These are phyloP conservation scores for Coccyzus lansbergi DNA, from an alignment of 2,797 vertebrate genomes.

Conservation along the genomic window DNA sequence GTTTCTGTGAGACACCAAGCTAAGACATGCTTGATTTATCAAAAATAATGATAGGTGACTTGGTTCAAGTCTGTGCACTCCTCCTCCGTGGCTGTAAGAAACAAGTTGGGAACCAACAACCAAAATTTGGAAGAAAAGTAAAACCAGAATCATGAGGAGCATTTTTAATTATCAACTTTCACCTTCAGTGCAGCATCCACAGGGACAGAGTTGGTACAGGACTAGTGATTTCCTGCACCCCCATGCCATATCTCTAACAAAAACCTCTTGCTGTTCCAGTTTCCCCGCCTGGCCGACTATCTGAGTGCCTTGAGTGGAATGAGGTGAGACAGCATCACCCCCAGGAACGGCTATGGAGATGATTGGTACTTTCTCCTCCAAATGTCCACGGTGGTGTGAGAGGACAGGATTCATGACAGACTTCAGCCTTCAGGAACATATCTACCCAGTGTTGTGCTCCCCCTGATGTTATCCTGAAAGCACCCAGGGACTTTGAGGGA, in stretches of 20 bases:
- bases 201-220: neutral
- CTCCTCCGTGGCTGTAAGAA: neutral
- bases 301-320: neutral
- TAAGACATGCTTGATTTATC: neutral
- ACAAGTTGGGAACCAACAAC: neutral
- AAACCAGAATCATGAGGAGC: neutral
- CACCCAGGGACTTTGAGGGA: neutral
- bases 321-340: neutral
- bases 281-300: constrained; percentile 52
- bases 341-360: neutral
- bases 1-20: neutral
- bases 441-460: neutral
- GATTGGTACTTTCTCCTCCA: neutral
- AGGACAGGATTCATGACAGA: neutral
- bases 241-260: neutral
- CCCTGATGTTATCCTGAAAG: neutral
- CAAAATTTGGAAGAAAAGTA: neutral
- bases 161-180: neutral
- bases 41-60: neutral
- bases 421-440: neutral
- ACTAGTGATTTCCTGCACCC: neutral
- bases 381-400: too few species aligned
- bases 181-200: neutral
- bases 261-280: constrained; percentile 33
- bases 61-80: neutral